These are phyloP conservation scores for Chymomyza caudatula DNA, from an alignment of 2,888 invertebrate genomes.

Conservation along the genomic window DNA sequence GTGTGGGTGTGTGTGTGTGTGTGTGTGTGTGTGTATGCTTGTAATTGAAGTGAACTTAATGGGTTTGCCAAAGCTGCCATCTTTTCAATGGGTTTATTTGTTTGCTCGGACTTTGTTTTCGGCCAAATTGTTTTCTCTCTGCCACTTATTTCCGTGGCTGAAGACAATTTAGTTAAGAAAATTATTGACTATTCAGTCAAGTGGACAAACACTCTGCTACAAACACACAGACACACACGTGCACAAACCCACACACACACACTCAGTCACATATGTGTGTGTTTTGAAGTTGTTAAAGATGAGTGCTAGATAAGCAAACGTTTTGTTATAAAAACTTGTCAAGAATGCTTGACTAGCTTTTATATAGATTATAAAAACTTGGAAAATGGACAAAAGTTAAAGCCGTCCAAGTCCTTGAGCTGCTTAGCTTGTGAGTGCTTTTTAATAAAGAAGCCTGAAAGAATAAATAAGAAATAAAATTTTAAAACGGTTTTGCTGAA, in stretches of 20 bases:
- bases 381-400: too few relatives aligned
- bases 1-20: neutral
- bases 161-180: slow-evolving; percentile 66
- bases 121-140: slow-evolving; percentile 7
- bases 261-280: neutral
- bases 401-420: slow-evolving; percentile 2
- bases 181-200: slow-evolving; percentile 44
- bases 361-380: slow-evolving; percentile 40
- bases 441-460: too few relatives aligned
- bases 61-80: slow-evolving; percentile 24
- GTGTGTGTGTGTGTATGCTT: neutral
- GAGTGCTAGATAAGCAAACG: slow-evolving; percentile 55
- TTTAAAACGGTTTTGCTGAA: too few relatives aligned
- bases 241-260: neutral
- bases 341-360: slow-evolving; percentile 24
- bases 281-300: slow-evolving; percentile 36
- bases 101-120: slow-evolving; percentile 26
- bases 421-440: neutral
- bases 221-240: neutral
- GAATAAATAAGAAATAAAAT: too few relatives aligned
- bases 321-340: slow-evolving; percentile 40
- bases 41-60: slow-evolving; percentile 17
- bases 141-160: neutral
- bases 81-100: slow-evolving; percentile 55
- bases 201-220: slow-evolving; percentile 32